phyloP scores from a whole-genome alignment of 2,888 invertebrate species.

The Acleris sparsana region DNA sequence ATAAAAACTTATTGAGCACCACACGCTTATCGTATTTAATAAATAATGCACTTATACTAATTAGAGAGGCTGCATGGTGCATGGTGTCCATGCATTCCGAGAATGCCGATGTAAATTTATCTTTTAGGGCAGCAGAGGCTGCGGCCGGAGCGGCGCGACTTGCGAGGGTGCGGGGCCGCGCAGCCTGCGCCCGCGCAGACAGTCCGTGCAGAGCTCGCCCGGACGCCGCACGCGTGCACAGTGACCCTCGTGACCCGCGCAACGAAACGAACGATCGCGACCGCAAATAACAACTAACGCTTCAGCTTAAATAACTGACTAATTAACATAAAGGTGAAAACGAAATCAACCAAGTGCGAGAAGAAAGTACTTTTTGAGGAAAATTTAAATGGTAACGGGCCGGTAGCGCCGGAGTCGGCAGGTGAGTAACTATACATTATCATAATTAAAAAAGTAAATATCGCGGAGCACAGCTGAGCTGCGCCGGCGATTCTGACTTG shows the following conservation, averaged over 20 bases:
- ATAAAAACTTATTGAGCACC: slow-evolving; percentile 20
- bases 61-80: slow-evolving; percentile 50
- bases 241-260: slow-evolving; percentile 74
- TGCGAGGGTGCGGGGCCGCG: slow-evolving; percentile 22
- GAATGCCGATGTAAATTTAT: slow-evolving; percentile 52
- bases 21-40: slow-evolving; percentile 47
- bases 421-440: slow-evolving; percentile 57
- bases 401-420: slow-evolving; percentile 49
- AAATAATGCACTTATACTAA: slow-evolving; percentile 65
- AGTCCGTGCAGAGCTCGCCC: slow-evolving; percentile 67
- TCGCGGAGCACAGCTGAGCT: slow-evolving; percentile 23
- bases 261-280: slow-evolving; percentile 71
- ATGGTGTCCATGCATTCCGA: slow-evolving; percentile 54
- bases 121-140: slow-evolving; percentile 57
- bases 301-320: slow-evolving; percentile 54
- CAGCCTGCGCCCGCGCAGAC: slow-evolving; percentile 28
- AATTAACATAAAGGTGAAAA: slow-evolving; percentile 67
- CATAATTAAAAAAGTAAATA: slow-evolving; percentile 24
- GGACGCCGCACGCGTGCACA: slow-evolving; percentile 60
- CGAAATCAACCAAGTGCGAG: slow-evolving; percentile 60
- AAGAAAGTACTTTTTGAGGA: slow-evolving; percentile 40
- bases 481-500: not conserved
- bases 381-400: slow-evolving; percentile 57
- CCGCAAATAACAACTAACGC: slow-evolving; percentile 59
- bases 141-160: slow-evolving; percentile 39